Base-by-base conservation (phyloP, 2,888 invertebrate genomes). In the Xanthostigma xanthostigma region DNA sequence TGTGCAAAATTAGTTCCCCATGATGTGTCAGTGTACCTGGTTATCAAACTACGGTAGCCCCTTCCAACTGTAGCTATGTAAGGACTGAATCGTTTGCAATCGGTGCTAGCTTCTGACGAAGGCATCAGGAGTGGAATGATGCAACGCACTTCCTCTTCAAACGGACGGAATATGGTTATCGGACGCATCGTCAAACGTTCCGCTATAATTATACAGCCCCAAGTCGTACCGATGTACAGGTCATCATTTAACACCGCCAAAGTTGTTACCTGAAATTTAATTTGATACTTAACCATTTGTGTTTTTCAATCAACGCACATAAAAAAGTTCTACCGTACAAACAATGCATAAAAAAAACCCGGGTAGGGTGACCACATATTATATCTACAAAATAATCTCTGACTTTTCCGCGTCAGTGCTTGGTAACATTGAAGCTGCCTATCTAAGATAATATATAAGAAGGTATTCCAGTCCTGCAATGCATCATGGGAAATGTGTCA, bases 141-240 rank as follows among this genome's bases (percentile, higher is more conserved):
- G 1, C 76, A 73, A 46, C 73, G 72, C 11, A 84, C 78, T 65
- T 90, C 84, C 57, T 84, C 84, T 65, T 91, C 87, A 61, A 88
- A 90, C 0, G 93, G 91, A 38, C 93, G 74, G 71, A 93, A 93
- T n/a, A 94, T 85, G 4, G 91, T 90, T 50, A 93, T 81, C 0
- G 95, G 94, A 3, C 88, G 71, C 56, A 95, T 73, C 0, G 84
- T 77, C 49, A 74, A 71, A 13, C 83, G 78, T 63, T 93, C 92
- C 0, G 91, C 89, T 8, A 95, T 85, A 46, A 96, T 84, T 42
- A 97, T 70, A 64, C 93, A 92, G 27, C 97, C 97, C 85, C 91
- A 89, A 8, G 91, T 90, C 1, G 96, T 96, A 42, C 96, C 96
- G 52, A 91, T 83, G 65, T 90, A 92, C 39, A 95, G 69, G 58